Conservation (phyloP, 2,888 invertebrate genomes). For the Anticlea derivata region DNA sequence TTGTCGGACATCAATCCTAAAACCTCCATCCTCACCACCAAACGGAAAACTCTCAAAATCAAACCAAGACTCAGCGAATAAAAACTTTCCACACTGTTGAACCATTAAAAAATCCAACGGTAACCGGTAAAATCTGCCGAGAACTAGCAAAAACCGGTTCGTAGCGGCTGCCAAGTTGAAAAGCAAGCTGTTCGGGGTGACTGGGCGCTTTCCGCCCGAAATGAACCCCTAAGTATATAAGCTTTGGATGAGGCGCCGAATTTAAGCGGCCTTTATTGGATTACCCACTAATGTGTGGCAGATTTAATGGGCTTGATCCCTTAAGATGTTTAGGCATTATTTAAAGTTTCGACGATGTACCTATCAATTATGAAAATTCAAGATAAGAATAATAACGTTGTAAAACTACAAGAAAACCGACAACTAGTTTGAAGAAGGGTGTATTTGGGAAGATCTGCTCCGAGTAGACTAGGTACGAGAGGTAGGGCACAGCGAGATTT, state of each 20-base stretch:
- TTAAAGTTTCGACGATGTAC: constrained; percentile 2
- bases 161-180: constrained; percentile 56
- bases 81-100: constrained; percentile 8
- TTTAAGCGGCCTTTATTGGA: constrained; percentile 21
- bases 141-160: constrained; percentile 49
- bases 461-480: no score
- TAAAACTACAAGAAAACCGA: no score
- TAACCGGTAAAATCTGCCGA: constrained; percentile 41
- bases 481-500: no score
- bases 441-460: no score
- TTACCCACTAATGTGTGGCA: constrained; percentile 20
- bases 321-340: constrained; percentile 1
- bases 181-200: constrained; percentile 46
- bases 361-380: no score
- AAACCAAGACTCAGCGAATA: constrained; percentile 11
- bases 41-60: constrained; percentile 4
- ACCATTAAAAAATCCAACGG: constrained; percentile 9
- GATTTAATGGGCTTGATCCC: constrained; percentile 16
- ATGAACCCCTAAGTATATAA: constrained; percentile 42
- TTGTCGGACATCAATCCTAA: no score
- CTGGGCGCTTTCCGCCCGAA: constrained; percentile 49
- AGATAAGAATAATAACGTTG: no score
- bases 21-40: background rate
- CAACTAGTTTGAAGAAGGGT: no score
- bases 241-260: constrained; percentile 50